Evolutionary conservation across 2,888 invertebrate species (phyloP).

Genomic region (Taenaris catops): DNA sequence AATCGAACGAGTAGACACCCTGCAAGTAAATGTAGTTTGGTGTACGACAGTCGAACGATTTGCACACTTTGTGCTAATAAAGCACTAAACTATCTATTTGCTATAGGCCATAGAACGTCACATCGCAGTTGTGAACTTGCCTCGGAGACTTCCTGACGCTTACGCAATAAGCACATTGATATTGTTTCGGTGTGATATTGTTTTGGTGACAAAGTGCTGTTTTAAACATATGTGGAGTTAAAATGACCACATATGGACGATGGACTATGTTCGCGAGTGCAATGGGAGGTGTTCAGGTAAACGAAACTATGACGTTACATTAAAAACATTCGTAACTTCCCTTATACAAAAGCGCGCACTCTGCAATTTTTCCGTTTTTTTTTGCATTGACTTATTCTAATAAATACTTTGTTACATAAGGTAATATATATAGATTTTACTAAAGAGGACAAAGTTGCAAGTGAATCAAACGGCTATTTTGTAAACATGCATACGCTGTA

Average conservation of each 20-base stretch:
- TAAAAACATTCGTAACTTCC: too few species aligned
- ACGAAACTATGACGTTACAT: too few species aligned
- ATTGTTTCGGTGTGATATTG: constrained; percentile 15
- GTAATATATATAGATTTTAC: too few species aligned
- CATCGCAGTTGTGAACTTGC: constrained; percentile 46
- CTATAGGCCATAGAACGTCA: constrained; percentile 49
- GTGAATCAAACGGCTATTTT: too few species aligned
- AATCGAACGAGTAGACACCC: constrained; percentile 3
- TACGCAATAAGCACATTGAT: constrained; percentile 19
- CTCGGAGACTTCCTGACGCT: constrained; percentile 29
- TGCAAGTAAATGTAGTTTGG: constrained; percentile 24
- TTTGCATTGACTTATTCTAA: too few species aligned
- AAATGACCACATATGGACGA: constrained; percentile 55
- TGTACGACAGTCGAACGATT: constrained; percentile 44
- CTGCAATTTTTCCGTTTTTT: too few species aligned
- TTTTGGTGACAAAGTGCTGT: constrained; percentile 18
- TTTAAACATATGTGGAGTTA: constrained; percentile 22
- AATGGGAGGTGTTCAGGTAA: constrained; percentile 60
- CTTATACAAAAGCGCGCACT: too few species aligned
- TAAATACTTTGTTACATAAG: too few species aligned
- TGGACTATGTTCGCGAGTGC: constrained; percentile 61
- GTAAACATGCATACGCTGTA: too few species aligned
- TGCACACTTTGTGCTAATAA: constrained; percentile 74
- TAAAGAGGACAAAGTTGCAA: too few species aligned
- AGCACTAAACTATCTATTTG: constrained; percentile 68